Evolutionary conservation across 2,888 invertebrate species (phyloP), one percentile per base, ranked within the genome.

Genomic region (Mythimna impura): DNA sequence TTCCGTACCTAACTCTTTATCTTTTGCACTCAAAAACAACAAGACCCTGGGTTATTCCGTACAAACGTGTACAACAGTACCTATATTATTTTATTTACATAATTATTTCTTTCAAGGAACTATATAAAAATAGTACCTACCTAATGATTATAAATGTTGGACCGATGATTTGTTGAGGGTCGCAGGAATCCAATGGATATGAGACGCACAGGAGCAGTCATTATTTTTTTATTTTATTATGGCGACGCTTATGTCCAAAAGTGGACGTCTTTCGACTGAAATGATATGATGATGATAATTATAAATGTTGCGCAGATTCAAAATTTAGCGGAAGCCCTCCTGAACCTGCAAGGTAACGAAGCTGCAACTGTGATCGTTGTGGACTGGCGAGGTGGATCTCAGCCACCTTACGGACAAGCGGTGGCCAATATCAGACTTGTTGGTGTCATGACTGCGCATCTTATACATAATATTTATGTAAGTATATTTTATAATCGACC

Each of bases 381-480:
- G 3, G 99, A 99, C 89, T 99, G 99, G 99, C 97, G 98, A 75
- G 97, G 97, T 8, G 99, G 99, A 0, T 98, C 99, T 0, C 97
- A 97, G 78, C 98, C 99, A 0, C 98, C 99, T 0, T 99, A 99
- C 90, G 98, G 98, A 0, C 99, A 99, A 92, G 99, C 99, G 0
- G 99, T 98, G 3, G 99, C 99, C 1, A 99, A 99, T 90, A 98
- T 98, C 30, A 96, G 99, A 66, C 96, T 99, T 20, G 97, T 99
- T 2, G 99, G 98, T 0, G 97, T 97, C 0, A 98, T 99, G 93
- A 97, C 98, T 0, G 98, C 98, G 0, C 97, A 98, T 91, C 94
- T 99, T 34, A 95, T 96, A 67, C 96, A 93, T 80, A 95, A 95
- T 90, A 89, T 97, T 63, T 96, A 96, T 90, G 96, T 97, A 88